A percentile compares a stretch with the other conserved stretches of the same genome.
These are phyloP conservation scores for Piezodorus guildinii DNA, from an alignment of 1,140 invertebrate genomes.

Conservation along the genomic window DNA sequence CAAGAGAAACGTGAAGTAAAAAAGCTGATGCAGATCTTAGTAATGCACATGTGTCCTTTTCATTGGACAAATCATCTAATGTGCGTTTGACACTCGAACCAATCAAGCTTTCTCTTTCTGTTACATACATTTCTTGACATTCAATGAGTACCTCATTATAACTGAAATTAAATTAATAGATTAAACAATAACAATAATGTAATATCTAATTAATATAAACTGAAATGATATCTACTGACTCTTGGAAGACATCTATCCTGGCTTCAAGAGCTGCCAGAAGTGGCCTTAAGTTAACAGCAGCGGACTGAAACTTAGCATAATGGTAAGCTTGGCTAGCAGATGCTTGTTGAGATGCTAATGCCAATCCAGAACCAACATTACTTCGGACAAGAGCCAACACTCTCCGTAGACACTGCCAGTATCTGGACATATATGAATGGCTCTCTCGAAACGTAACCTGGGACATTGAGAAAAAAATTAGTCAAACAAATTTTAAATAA, in stretches of 20 bases:
- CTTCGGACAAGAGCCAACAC: slow-evolving; percentile 65
- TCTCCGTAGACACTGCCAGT: slow-evolving; percentile 64
- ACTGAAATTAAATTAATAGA: slow-evolving; percentile 32
- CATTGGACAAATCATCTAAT: slow-evolving; percentile 52
- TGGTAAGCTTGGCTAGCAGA: slow-evolving; percentile 24
- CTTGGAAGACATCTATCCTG: slow-evolving; percentile 19
- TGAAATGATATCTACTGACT: slow-evolving; percentile 23
- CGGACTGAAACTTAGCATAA: slow-evolving; percentile 28
- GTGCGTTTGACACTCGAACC: slow-evolving; percentile 64
- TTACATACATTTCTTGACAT: slow-evolving; percentile 76
- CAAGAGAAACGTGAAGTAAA: slow-evolving; percentile 79
- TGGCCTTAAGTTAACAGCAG: slow-evolving; percentile 23
- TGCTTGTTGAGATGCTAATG: slow-evolving; percentile 59
- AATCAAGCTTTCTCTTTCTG: slow-evolving; percentile 58
- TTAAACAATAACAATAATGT: slow-evolving; percentile 6
- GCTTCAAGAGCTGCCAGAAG: slow-evolving; percentile 25
- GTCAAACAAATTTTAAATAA: slow-evolving; percentile 21
- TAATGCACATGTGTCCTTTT: slow-evolving; percentile 77
- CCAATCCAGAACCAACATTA: slow-evolving; percentile 59
- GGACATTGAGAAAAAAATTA: slow-evolving; percentile 22
- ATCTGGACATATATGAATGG: slow-evolving; percentile 54
- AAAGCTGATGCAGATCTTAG: slow-evolving; percentile 79
- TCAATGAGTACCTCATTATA: slow-evolving; percentile 68
- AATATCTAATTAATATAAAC: background rate
- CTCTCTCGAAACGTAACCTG: slow-evolving; percentile 62